These are phyloP conservation scores for Trileptium ribeirensis DNA, from an alignment of 2,888 invertebrate genomes.

Conservation along the genomic window DNA sequence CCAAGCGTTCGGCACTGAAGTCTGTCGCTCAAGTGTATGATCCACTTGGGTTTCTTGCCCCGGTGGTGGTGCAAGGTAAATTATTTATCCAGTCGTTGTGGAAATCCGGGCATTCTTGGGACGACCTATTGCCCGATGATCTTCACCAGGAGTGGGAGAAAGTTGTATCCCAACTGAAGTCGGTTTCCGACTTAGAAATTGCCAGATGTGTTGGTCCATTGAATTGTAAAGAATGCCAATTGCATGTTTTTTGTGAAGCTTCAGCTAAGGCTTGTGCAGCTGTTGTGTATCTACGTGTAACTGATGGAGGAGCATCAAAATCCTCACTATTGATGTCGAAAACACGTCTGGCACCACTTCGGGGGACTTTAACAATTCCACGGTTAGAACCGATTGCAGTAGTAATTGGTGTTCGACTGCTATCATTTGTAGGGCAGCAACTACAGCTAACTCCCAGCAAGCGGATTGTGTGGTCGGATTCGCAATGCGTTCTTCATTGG, in stretches of 20 bases:
- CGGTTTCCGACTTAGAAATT: background rate
- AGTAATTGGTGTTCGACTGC: slow-evolving; percentile 27
- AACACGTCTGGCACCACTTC: background rate
- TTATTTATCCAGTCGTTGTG: background rate
- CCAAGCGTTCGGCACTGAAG: background rate
- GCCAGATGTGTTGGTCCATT: background rate
- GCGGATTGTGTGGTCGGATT: slow-evolving; percentile 34
- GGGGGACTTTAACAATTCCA: background rate
- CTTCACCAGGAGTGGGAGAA: background rate
- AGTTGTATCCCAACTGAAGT: background rate
- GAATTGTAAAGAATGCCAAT: background rate
- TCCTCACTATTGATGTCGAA: background rate
- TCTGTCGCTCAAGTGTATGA: background rate
- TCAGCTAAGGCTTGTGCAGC: background rate
- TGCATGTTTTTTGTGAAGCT: background rate
- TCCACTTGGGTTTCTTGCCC: background rate
- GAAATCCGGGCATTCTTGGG: background rate
- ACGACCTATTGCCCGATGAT: background rate
- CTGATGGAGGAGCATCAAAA: background rate
- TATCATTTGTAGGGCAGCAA: slow-evolving; percentile 29
- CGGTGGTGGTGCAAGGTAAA: background rate
- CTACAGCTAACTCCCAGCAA: slow-evolving; percentile 29
- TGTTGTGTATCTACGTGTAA: background rate
- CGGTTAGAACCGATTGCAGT: slow-evolving; percentile 29
- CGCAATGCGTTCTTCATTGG: slow-evolving; percentile 36